Evolutionary conservation across 2,888 invertebrate species (phyloP).

Genomic region (Cantharis rustica): DNA sequence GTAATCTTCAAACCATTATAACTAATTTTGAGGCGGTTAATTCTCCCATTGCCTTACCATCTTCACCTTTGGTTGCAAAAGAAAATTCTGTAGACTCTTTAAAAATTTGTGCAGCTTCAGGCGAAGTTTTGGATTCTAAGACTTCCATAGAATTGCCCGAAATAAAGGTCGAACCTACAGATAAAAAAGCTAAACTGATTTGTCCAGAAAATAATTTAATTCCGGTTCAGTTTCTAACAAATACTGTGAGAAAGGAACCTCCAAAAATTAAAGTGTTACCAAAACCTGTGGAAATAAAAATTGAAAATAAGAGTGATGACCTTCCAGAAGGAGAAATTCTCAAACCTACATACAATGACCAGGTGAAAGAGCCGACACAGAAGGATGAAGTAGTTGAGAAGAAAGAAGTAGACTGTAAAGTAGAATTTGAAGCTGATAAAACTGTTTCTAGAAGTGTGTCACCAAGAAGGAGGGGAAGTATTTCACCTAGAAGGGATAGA

Average conservation of each 20-base stretch:
- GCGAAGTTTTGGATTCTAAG: neutral
- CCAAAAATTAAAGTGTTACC: neutral
- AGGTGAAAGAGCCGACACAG: neutral
- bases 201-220: conserved; percentile 25
- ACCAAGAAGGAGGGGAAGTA: conserved; percentile 9
- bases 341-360: neutral
- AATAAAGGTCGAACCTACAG: neutral
- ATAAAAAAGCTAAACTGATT: neutral
- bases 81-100: neutral
- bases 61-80: neutral
- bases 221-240: conserved; percentile 35
- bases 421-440: neutral
- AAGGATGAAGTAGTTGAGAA: neutral
- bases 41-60: neutral
- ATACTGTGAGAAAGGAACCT: conserved; percentile 11
- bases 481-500: conserved; percentile 1
- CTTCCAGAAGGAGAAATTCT: neutral
- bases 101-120: neutral
- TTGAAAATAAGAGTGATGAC: neutral
- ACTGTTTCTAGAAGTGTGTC: conserved; percentile 3
- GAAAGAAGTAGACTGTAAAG: neutral
- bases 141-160: neutral
- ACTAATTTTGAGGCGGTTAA: neutral
- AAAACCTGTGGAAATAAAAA: neutral
- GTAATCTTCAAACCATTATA: neutral